Percentiles rank a stretch among this genome's conserved stretches.
These are phyloP conservation scores for Brachionus rubens DNA, from an alignment of 1,140 invertebrate genomes.

Conservation along the genomic window DNA sequence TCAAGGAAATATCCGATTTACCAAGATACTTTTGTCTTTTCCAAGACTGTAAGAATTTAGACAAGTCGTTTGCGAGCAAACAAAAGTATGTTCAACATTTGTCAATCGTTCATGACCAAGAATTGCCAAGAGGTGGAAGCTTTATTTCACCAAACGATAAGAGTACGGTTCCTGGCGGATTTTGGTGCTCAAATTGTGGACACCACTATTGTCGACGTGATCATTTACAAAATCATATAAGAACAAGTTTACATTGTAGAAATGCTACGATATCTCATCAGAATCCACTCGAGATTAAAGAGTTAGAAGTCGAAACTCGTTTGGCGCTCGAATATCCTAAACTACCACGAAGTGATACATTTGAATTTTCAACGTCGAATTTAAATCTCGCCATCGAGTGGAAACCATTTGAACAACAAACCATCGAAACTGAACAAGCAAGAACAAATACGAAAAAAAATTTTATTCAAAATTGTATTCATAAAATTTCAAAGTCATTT, in stretches of 20 bases:
- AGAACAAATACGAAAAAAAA: neutral
- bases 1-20: no score
- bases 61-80: neutral
- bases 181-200: neutral
- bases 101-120: neutral
- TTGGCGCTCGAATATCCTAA: neutral
- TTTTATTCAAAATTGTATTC: neutral
- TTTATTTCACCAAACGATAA: neutral
- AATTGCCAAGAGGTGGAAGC: neutral
- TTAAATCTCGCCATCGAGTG: neutral
- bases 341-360: neutral
- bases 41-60: neutral
- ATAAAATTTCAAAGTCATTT: neutral
- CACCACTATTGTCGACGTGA: neutral
- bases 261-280: neutral
- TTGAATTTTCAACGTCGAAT: neutral
- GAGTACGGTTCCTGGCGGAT: neutral
- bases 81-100: constrained; percentile 10
- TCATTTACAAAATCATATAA: neutral
- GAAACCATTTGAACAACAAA: neutral
- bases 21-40: no score
- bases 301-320: neutral
- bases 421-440: neutral
- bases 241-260: neutral
- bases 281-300: neutral